Base-by-base conservation (phyloP, 2,888 invertebrate genomes). In the Dolichopus griseipennis region DNA sequence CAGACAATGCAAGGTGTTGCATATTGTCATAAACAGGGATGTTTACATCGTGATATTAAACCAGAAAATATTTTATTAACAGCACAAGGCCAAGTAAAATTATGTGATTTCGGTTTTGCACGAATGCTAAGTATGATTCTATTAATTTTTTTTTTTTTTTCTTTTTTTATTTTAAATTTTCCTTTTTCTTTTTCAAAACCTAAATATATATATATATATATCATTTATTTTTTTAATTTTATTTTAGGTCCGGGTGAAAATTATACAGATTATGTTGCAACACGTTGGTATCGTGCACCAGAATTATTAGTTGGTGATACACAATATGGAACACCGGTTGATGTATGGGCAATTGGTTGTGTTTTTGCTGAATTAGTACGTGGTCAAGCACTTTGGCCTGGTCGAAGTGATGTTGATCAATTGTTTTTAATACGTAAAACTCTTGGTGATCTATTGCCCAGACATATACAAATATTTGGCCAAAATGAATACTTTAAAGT, bases 191-290 rank as follows among this genome's bases (percentile, higher is more conserved):
- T n/a, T n/a, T n/a, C n/a, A n/a, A n/a, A n/a, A n/a, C n/a, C n/a
- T n/a, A n/a, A n/a, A n/a, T n/a, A n/a, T n/a, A n/a, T n/a, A n/a
- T n/a, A n/a, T n/a, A n/a, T n/a, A n/a, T n/a, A n/a, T n/a, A n/a
- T n/a, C n/a, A n/a, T n/a, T n/a, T n/a, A n/a, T n/a, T n/a, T 27
- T 27, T 27, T 27, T 27, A 67, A 37, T 27, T 41, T 37, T 52
- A 63, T 43, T 68, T n/a, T 81, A 89, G 93, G 90, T 82, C 95
- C 97, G 1, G 96, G 94, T 0, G 98, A 98, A 85, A 94, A 95
- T 80, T 99, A 97, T 81, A 99, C 98, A 67, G 99, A 99, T 83
- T 99, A 99, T 81, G 99, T 99, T 73, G 98, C 98, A 64, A 99
- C 99, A 61, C 86, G 98, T 68, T 99, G 98, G 98, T 99, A 99